Evolutionary conservation across 92 coral and sea anemone genomes (phyloP).

Genomic region (Blastomussa wellsi): DNA sequence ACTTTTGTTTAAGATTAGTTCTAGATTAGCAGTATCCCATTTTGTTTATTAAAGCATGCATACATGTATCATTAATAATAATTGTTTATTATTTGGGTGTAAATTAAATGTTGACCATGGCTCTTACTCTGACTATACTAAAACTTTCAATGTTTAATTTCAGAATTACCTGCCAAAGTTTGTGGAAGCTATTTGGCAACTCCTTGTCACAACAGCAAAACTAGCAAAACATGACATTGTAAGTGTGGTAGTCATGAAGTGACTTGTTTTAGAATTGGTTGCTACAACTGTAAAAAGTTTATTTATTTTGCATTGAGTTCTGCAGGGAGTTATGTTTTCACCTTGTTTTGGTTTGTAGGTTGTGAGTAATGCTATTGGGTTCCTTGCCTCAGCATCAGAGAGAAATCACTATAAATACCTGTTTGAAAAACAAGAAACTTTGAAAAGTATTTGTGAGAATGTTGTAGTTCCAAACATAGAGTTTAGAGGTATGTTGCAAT

Average conservation of each 20-base stretch:
- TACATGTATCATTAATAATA: too few relatives aligned
- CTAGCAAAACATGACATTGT: slow-evolving; percentile 92
- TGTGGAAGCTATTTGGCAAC: slow-evolving; percentile 97
- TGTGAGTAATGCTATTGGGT: slow-evolving; percentile 97
- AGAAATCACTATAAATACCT: slow-evolving; percentile 86
- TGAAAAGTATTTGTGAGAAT: slow-evolving; percentile 94
- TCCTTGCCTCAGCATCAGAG: slow-evolving; percentile 94
- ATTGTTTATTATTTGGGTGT: too few relatives aligned
- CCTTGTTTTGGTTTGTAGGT: slow-evolving; percentile 56
- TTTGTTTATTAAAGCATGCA: too few relatives aligned
- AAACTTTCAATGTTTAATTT: background rate
- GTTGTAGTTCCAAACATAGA: slow-evolving; percentile 97
- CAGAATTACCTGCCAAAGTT: slow-evolving; percentile 92
- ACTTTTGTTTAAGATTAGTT: background rate
- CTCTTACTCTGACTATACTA: background rate
- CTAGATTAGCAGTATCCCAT: background rate
- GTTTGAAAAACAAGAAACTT: slow-evolving; percentile 87
- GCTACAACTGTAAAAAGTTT: background rate
- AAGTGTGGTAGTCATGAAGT: slow-evolving; percentile 12
- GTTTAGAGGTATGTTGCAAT: slow-evolving; percentile 75
- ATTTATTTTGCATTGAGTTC: background rate
- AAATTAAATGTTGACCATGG: too few relatives aligned
- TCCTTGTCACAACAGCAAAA: slow-evolving; percentile 76
- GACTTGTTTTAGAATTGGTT: background rate
- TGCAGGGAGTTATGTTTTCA: background rate